Evolutionary conservation across 1,140 invertebrate genomes (phyloP).

Genomic region (Scaptomyza graminum): DNA sequence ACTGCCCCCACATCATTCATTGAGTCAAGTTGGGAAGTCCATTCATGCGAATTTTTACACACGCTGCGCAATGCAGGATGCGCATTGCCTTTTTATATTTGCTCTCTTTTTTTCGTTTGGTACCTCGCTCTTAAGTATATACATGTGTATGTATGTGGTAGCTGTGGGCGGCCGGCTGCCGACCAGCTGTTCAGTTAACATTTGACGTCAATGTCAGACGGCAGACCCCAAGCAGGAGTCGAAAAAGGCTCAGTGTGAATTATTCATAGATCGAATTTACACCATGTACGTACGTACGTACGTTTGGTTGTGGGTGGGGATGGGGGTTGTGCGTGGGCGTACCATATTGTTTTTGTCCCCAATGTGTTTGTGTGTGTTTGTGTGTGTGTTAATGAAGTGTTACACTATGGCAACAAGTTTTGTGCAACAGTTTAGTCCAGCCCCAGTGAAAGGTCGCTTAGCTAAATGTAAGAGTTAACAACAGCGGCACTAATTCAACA

Average conservation of each 20-base stretch:
- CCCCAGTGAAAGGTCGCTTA: conserved; percentile 3
- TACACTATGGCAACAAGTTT: conserved; percentile 61
- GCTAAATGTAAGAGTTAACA: not conserved
- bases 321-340: conserved; percentile 44
- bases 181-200: conserved; percentile 66
- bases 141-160: not conserved
- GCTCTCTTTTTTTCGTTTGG: conserved; percentile 32
- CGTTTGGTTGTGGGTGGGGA: not conserved
- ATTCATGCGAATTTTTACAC: conserved; percentile 78
- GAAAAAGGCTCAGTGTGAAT: conserved; percentile 59
- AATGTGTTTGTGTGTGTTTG: conserved; percentile 1
- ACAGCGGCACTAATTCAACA: not conserved
- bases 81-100: conserved; percentile 38
- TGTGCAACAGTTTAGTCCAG: conserved; percentile 63
- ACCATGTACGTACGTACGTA: conserved; percentile 49
- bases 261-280: conserved; percentile 70
- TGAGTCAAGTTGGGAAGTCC: conserved; percentile 48
- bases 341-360: conserved; percentile 62
- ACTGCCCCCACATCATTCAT: conserved; percentile 59
- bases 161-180: conserved; percentile 54
- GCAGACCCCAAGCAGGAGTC: conserved; percentile 33
- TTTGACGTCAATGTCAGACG: conserved; percentile 77
- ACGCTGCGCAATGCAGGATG: conserved; percentile 79
- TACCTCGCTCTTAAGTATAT: conserved; percentile 38
- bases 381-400: conserved; percentile 64